These are phyloP conservation scores for Galleria mellonella DNA, from an alignment of 1,140 invertebrate genomes.

Conservation along the genomic window DNA sequence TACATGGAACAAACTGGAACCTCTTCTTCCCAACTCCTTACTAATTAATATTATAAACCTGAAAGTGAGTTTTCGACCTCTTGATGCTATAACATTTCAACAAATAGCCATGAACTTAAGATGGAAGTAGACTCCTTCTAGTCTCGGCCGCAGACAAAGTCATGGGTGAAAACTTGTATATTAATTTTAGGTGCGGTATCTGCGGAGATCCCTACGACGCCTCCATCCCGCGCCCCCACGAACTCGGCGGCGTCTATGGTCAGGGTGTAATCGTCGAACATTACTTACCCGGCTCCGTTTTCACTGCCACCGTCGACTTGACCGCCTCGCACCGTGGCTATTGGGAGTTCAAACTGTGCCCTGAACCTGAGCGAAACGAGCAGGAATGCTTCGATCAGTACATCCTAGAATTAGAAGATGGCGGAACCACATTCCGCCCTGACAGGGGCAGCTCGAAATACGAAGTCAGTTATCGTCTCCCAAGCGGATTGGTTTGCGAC, in stretches of 20 bases:
- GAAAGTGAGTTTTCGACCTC: too few relatives aligned
- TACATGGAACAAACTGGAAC: too few relatives aligned
- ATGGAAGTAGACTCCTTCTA: too few relatives aligned
- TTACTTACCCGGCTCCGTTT: slow-evolving; percentile 79
- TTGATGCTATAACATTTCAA: too few relatives aligned
- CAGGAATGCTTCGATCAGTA: slow-evolving; percentile 86
- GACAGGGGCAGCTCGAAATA: slow-evolving; percentile 82
- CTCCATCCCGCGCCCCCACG: slow-evolving; percentile 82
- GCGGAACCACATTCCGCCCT: slow-evolving; percentile 81
- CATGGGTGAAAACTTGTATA: too few relatives aligned
- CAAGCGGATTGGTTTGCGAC: slow-evolving; percentile 79
- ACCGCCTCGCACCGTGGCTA: slow-evolving; percentile 88
- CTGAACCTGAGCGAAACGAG: slow-evolving; percentile 70
- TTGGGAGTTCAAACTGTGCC: slow-evolving; percentile 91
- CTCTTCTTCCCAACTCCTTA: too few relatives aligned
- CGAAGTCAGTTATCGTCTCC: slow-evolving; percentile 80
- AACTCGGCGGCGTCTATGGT: slow-evolving; percentile 88
- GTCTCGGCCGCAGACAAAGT: too few relatives aligned
- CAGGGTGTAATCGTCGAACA: slow-evolving; percentile 82
- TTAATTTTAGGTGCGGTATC: slow-evolving; percentile 83
- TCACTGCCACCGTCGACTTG: slow-evolving; percentile 82
- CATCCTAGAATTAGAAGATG: slow-evolving; percentile 74
- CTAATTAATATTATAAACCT: too few relatives aligned
- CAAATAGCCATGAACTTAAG: too few relatives aligned
- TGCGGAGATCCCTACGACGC: slow-evolving; percentile 89